A percentile compares a stretch with the other conserved stretches of the same genome.
Evolutionary conservation across 2,888 invertebrate genomes (phyloP).

Genomic region (Plebejus melissa): DNA sequence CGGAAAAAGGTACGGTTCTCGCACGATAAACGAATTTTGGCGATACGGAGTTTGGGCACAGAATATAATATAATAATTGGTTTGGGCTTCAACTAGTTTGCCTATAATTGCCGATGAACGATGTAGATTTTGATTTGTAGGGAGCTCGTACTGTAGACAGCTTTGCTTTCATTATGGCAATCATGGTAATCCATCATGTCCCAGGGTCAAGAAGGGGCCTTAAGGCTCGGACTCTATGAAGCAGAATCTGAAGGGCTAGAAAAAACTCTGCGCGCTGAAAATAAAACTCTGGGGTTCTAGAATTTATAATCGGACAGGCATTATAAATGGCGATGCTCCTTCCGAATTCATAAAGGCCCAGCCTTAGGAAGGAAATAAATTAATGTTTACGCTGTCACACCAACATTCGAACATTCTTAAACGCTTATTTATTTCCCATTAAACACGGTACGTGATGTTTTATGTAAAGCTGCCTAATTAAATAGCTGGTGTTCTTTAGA

Average conservation of each 20-base stretch:
- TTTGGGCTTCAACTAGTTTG: too few species aligned
- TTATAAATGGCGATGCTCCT: too few species aligned
- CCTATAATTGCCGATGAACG: too few species aligned
- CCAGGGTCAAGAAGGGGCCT: background rate
- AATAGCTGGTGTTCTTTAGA: background rate
- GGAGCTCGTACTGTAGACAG: too few species aligned
- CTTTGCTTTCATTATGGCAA: too few species aligned
- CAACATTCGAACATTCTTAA: background rate
- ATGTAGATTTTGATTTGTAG: too few species aligned
- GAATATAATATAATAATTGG: too few species aligned
- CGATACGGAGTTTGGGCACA: too few species aligned
- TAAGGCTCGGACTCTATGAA: background rate
- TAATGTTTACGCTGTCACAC: slow-evolving; percentile 3
- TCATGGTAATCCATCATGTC: background rate
- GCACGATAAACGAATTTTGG: too few species aligned
- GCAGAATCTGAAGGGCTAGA: background rate
- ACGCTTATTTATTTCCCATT: slow-evolving; percentile 18
- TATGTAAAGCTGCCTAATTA: slow-evolving; percentile 8
- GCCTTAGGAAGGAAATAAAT: slow-evolving; percentile 3
- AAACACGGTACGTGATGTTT: slow-evolving; percentile 1
- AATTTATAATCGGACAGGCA: background rate
- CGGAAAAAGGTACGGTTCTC: too few species aligned
- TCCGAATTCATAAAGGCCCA: background rate
- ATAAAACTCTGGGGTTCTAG: background rate
- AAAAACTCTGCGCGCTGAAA: background rate